Base-by-base conservation (phyloP, 2,797 vertebrate species). In the Antrozous pallidus region DNA sequence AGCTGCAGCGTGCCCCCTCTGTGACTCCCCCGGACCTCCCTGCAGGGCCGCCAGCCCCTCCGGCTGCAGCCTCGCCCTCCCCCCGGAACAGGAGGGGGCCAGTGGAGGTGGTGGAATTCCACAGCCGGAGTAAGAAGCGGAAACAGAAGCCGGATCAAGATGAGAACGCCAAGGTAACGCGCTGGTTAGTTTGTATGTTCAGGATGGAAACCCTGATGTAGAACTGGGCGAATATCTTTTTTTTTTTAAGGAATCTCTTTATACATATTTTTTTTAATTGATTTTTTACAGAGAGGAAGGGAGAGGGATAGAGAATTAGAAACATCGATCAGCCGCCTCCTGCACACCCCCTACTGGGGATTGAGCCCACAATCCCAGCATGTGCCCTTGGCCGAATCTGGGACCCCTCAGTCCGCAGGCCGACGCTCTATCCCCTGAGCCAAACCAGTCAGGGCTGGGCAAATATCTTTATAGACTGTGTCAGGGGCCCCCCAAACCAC, bases 71-170 rank as follows among this genome's bases (percentile, higher is more conserved):
- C 2, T 42, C 26, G 3, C 22, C 51, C 22, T 54, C 69, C 51
- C 4, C 82, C 20, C 24, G 11, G 11, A 73, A 26, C 4, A 40
- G 7, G 47, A 89, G 42, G 71, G 54, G 74, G 7, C 94, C 18
- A 3, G 98, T 99, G 28, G 98, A 99, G 94, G 98, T 99, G 0
- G 98, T 99, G n/a, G 98, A 95, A 1, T 99, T 99, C 96, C 97
- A 98, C 80, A 98, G 98, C 96, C 98, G 97, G 22, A 96, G 42
- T 28, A 98, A 98, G 96, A 99, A 98, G 94, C 98, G 84, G 17
- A 98, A 95, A 83, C 51, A 3, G 40, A 85, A 90, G 36, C 77
- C n/a, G 1, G 63, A 67, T 54, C 79, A 61, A 75, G 86, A 84
- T 0, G 45, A 51, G 47, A 81, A 51, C 28, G 56, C 70, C 38